Base-by-base conservation (phyloP, 1,140 invertebrate species). In the Magallana angulata region DNA sequence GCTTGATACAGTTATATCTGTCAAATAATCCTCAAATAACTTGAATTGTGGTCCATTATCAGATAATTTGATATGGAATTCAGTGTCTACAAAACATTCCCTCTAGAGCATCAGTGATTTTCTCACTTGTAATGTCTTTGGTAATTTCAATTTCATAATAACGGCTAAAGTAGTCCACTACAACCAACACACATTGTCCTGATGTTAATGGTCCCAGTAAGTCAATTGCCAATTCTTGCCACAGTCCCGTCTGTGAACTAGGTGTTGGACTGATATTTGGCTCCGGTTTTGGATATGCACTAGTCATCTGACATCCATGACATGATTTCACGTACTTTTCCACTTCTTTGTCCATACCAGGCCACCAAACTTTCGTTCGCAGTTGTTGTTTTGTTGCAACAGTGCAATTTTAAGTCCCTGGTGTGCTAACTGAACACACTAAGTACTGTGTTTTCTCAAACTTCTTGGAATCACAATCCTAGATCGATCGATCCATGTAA, bases 311-410 rank as follows among this genome's bases (percentile, higher is more conserved):
- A 62, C 91, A 92, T 0, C 88, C 85, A 59, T 90, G 82, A 84
- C 89, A 91, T 16, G 76, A 82, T 80, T 89, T 91, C n/a, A 86
- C 82, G 60, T 62, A 89, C 30, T 89, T 81, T 68, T 91, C 89
- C 48, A 84, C 86, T 3, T 91, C 89, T 85, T 91, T 91, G 36
- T 92, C 90, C n/a, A 92, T 87, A 7, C 71, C 64, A 11, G 89
- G 80, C 91, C 91, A 92, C 90, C 88, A 89, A 59, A 91, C 87
- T 59, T 90, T 89, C 6, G 81, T 84, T 85, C 89, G 64, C 4
- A 91, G 68, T 58, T 84, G 71, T 24, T 90, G 83, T 83, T 92
- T 91, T 14, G 87, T 91, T n/a, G 80, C 82, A 9, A 90, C 87
- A 14, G 90, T 90, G 48, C 88, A 24, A 24, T 85, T n/a, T 84